A percentile compares a stretch with the other conserved stretches of the same genome.
Evolutionary conservation across 2,888 invertebrate species (phyloP).

Genomic region (Cheiracanthium punctorium): DNA sequence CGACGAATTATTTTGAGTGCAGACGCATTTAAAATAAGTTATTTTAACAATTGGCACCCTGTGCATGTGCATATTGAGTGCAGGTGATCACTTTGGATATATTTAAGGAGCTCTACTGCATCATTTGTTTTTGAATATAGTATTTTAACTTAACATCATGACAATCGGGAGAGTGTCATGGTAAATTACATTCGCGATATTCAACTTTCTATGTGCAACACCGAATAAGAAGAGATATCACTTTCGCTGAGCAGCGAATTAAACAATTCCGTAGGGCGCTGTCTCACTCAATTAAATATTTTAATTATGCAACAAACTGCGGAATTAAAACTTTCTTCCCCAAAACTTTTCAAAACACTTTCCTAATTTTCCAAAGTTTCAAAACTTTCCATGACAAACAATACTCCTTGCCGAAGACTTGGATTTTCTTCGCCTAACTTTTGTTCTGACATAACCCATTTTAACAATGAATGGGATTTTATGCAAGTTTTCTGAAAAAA

Average conservation of each 20-base stretch:
- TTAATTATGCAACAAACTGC: constrained; percentile 4
- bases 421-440: constrained; percentile 4
- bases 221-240: no score
- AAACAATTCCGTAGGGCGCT: not conserved
- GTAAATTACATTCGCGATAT: no score
- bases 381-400: constrained; percentile 6
- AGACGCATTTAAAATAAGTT: no score
- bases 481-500: not conserved
- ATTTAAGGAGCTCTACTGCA: no score
- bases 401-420: not conserved
- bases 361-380: constrained; percentile 6
- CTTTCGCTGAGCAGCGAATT: not conserved
- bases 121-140: no score
- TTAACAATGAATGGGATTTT: constrained; percentile 1
- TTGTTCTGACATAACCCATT: constrained; percentile 1
- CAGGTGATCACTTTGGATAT: no score
- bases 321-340: constrained; percentile 7
- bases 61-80: no score
- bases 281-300: constrained; percentile 12
- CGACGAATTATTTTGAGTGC: no score
- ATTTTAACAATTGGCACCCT: no score
- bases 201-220: no score
- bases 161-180: no score
- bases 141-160: no score
- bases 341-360: not conserved